Evolutionary conservation across 2,797 vertebrate genomes (phyloP).

Genomic region (Danionella dracula): DNA sequence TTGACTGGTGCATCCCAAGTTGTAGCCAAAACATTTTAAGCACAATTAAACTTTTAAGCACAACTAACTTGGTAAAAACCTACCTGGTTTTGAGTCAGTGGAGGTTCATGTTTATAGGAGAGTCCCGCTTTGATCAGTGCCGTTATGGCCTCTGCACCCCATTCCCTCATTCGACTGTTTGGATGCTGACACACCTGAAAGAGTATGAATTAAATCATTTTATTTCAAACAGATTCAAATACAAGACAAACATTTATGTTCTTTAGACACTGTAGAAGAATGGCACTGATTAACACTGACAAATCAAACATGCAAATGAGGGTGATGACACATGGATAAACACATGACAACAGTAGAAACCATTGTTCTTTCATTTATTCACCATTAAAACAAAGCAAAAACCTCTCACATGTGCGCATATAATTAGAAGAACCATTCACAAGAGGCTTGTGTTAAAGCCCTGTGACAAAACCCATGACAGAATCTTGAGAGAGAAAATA

Average conservation of each 20-base stretch:
- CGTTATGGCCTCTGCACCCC: slow-evolving; percentile 95
- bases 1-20: too few species aligned
- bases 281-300: not conserved
- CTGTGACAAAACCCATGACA: not conserved
- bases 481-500: not conserved
- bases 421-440: too few species aligned
- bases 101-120: slow-evolving; percentile 86
- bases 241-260: too few species aligned
- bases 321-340: not conserved
- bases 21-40: too few species aligned
- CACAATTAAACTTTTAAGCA: too few species aligned
- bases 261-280: not conserved
- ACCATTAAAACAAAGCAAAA: not conserved
- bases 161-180: slow-evolving; percentile 96
- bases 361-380: too few species aligned
- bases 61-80: too few species aligned
- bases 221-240: too few species aligned
- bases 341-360: too few species aligned
- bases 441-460: not conserved
- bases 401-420: too few species aligned
- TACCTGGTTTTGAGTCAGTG: slow-evolving; percentile 92
- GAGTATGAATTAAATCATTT: not conserved
- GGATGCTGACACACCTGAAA: slow-evolving; percentile 96
- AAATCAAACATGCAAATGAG: not conserved
- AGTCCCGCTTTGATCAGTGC: slow-evolving; percentile 95